phyloP scores from a whole-genome alignment of 1,140 invertebrate species.

The Phortica variegata region DNA sequence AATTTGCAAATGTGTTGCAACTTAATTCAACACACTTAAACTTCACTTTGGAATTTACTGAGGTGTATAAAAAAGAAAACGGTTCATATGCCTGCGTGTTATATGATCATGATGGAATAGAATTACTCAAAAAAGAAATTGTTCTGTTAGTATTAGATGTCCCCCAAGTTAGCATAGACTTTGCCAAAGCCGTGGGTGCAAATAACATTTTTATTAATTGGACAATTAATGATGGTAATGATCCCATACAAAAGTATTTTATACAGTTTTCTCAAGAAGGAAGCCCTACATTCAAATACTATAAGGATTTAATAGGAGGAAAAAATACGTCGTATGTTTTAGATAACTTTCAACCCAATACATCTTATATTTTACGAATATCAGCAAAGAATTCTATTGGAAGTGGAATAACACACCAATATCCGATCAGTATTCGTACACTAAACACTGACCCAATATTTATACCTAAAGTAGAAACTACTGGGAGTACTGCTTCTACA shows the following conservation, averaged over 20 bases:
- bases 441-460: constrained; percentile 73
- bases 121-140: constrained; percentile 35
- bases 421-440: constrained; percentile 62
- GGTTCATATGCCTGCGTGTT: constrained; percentile 65
- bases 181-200: constrained; percentile 73
- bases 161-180: constrained; percentile 71
- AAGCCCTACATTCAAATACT: constrained; percentile 57
- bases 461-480: constrained; percentile 73
- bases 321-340: constrained; percentile 67
- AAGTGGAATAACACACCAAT: constrained; percentile 55
- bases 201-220: constrained; percentile 78
- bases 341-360: constrained; percentile 63
- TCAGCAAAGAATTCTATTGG: constrained; percentile 62
- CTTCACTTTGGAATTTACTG: constrained; percentile 60
- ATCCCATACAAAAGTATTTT: constrained; percentile 66
- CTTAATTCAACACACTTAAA: constrained; percentile 64
- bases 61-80: constrained; percentile 67
- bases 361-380: constrained; percentile 64
- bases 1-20: constrained; percentile 37
- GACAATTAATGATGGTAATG: constrained; percentile 77
- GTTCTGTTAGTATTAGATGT: constrained; percentile 67
- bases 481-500: constrained; percentile 73
- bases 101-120: constrained; percentile 27
- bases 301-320: constrained; percentile 60
- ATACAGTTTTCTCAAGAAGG: constrained; percentile 66